phyloP scores from a whole-genome alignment of 2,797 vertebrate species.

The Acanthurus lineatus region DNA sequence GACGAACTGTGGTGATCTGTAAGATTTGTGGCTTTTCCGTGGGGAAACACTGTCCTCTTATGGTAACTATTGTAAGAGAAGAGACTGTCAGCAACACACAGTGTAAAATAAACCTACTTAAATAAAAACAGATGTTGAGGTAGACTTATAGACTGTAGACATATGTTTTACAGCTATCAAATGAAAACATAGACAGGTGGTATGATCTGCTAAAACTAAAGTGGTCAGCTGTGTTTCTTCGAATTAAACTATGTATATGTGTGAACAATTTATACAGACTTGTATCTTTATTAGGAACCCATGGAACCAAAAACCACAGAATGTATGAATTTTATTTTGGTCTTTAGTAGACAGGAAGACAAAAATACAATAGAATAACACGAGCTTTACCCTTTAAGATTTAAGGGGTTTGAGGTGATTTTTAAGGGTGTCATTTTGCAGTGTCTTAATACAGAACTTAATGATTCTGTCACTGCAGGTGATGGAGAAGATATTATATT shows the following conservation, averaged over 20 bases:
- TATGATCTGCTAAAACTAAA: neutral
- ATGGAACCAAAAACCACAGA: no score
- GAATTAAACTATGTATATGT: neutral
- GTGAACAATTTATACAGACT: neutral
- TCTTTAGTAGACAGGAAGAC: neutral
- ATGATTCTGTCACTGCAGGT: neutral
- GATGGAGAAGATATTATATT: neutral
- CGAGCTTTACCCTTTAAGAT: neutral
- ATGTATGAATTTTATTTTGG: neutral
- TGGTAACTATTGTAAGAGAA: conserved; percentile 42
- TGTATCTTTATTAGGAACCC: neutral
- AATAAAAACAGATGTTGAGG: neutral
- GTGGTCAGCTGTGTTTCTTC: neutral
- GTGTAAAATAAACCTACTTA: rapidly evolving
- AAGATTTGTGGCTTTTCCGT: conserved; percentile 18
- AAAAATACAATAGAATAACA: neutral
- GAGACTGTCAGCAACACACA: neutral
- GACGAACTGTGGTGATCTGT: neutral
- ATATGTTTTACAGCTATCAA: neutral
- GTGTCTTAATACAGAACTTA: neutral
- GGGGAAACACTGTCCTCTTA: conserved; percentile 72
- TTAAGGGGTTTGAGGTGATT: no score
- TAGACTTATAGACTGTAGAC: neutral
- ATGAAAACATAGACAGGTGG: neutral
- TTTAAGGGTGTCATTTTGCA: neutral